phyloP scores from a whole-genome alignment of 2,888 invertebrate species.

The Leptopilina syphax region DNA sequence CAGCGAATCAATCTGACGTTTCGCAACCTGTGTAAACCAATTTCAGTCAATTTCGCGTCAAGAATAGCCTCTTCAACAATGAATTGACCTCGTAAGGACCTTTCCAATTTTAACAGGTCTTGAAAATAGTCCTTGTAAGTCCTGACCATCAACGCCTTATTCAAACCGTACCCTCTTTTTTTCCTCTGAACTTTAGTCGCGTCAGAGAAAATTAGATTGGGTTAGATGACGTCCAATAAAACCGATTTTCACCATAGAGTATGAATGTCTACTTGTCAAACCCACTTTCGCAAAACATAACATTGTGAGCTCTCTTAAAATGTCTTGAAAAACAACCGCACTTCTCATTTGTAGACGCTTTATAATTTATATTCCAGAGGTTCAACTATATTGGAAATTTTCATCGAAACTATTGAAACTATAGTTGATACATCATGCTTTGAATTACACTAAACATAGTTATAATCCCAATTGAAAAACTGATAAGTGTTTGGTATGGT shows the following conservation, averaged over 20 bases:
- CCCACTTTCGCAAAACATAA: neutral
- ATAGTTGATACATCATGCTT: too few relatives aligned
- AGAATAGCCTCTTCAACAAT: conserved; percentile 75
- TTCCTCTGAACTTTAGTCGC: conserved; percentile 33
- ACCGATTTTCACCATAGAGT: conserved; percentile 12
- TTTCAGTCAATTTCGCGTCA: conserved; percentile 77
- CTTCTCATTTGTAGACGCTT: too few relatives aligned
- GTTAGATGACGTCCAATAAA: conserved; percentile 56
- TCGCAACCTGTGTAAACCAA: conserved; percentile 74
- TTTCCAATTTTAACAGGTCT: conserved; percentile 74
- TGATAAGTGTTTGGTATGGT: too few relatives aligned
- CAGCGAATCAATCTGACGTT: conserved; percentile 73
- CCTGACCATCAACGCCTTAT: conserved; percentile 49
- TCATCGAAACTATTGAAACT: too few relatives aligned
- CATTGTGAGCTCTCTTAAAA: too few relatives aligned
- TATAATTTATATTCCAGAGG: too few relatives aligned
- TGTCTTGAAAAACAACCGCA: too few relatives aligned
- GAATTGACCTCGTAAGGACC: conserved; percentile 73
- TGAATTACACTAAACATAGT: too few relatives aligned
- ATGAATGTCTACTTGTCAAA: conserved; percentile 31
- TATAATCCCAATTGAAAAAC: too few relatives aligned
- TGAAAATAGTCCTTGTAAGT: conserved; percentile 58
- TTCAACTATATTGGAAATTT: too few relatives aligned
- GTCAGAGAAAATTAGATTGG: conserved; percentile 61
- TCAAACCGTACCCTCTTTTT: conserved; percentile 43